Conservation (phyloP, 2,113 vertebrate genomes). For the Zosterops borbonicus region DNA sequence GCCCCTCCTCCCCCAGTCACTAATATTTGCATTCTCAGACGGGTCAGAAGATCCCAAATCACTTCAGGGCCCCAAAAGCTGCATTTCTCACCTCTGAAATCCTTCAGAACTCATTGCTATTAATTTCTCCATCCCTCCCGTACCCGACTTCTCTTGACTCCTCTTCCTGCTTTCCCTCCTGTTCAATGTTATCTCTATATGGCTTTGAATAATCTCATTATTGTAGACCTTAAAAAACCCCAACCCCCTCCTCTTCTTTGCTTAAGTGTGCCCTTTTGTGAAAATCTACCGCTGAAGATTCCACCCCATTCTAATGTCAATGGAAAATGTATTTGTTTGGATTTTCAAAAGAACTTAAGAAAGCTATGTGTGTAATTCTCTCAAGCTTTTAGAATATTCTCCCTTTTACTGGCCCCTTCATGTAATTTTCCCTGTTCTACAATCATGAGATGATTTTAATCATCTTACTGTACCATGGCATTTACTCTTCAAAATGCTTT, state of each 20-base stretch:
- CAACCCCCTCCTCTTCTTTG: not conserved
- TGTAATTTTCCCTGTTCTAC: not conserved
- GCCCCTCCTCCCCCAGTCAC: not conserved
- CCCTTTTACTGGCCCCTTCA: not conserved
- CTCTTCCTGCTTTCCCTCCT: not conserved
- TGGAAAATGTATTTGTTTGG: not conserved
- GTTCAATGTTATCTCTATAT: not conserved
- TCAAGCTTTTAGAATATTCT: not conserved
- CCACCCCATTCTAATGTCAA: not conserved
- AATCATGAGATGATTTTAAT: not conserved
- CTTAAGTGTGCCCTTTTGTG: not conserved
- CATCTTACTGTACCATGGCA: not conserved
- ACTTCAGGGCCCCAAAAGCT: not conserved
- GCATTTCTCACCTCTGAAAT: not conserved
- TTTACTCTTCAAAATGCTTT: not conserved
- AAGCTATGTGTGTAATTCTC: not conserved
- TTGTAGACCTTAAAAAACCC: not conserved
- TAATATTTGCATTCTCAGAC: not conserved
- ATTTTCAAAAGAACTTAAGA: not conserved
- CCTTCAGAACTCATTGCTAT: not conserved
- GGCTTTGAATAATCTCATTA: not conserved
- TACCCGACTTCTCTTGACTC: not conserved
- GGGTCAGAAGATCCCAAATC: not conserved
- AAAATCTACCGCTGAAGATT: not conserved
- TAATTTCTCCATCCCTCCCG: fast-evolving